A percentile compares a stretch with the other conserved stretches of the same genome.
These are phyloP conservation scores for Centropus bengalensis DNA, from an alignment of 2,113 vertebrate genomes.

Conservation along the genomic window DNA sequence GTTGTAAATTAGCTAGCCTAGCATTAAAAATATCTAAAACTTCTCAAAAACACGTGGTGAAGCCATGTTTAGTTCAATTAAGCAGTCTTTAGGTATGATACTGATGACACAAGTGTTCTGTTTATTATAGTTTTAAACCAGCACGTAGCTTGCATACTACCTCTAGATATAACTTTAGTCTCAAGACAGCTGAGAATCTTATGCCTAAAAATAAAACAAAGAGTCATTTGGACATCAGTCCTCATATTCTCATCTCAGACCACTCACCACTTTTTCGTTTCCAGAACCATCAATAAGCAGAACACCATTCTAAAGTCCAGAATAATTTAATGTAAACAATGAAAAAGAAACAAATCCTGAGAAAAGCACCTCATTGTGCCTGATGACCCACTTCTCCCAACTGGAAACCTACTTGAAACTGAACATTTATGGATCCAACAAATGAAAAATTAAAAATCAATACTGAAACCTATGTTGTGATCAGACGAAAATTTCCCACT, in stretches of 20 bases:
- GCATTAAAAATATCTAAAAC: neutral
- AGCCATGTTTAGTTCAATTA: neutral
- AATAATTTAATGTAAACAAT: neutral
- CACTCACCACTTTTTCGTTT: fast-evolving
- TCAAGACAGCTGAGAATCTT: neutral
- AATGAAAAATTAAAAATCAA: neutral
- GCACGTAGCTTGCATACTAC: neutral
- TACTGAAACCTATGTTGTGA: neutral
- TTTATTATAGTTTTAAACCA: neutral
- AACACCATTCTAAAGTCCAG: neutral
- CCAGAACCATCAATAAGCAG: neutral
- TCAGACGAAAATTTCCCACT: neutral
- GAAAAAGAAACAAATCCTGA: neutral
- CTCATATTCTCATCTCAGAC: neutral
- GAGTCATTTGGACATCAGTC: neutral
- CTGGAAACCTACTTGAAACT: neutral
- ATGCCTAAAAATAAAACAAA: neutral
- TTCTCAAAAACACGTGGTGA: neutral
- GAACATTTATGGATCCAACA: neutral
- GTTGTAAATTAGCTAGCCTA: neutral
- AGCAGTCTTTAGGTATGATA: neutral
- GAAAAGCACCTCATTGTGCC: neutral
- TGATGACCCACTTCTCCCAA: neutral
- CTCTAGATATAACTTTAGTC: neutral
- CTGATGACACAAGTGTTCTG: neutral